Conservation (phyloP, 2,888 invertebrate species). For the Sarcophaga variegata region DNA sequence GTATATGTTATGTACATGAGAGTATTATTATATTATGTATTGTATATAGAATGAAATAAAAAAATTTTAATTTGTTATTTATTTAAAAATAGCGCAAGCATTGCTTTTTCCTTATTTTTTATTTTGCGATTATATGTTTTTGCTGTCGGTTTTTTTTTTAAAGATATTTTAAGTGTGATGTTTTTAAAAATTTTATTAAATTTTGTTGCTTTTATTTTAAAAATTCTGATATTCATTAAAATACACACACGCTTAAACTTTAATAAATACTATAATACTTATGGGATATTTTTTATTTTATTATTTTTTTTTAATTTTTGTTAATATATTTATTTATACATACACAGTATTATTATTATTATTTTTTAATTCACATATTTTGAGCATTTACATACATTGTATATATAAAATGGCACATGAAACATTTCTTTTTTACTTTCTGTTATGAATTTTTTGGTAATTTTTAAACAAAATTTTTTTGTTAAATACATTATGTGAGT, state of each 20-base stretch:
- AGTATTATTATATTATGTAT: neutral
- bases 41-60: slow-evolving; percentile 17
- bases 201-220: slow-evolving; percentile 13
- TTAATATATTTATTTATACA: neutral
- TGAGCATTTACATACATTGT: neutral
- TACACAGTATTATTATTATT: neutral
- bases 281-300: neutral
- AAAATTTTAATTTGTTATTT: slow-evolving; percentile 35
- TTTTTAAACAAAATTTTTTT: neutral
- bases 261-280: neutral
- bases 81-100: slow-evolving; percentile 59
- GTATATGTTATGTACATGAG: neutral
- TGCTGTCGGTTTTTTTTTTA: neutral
- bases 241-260: neutral
- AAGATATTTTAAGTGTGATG: slow-evolving; percentile 21
- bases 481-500: too few relatives aligned
- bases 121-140: slow-evolving; percentile 19
- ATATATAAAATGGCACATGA: neutral
- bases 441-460: neutral
- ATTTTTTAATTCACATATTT: neutral
- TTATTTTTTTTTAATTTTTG: neutral
- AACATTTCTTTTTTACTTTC: neutral
- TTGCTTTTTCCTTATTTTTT: slow-evolving; percentile 30
- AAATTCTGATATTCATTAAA: slow-evolving; percentile 21
- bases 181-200: slow-evolving; percentile 21